Conservation (phyloP, 1,140 invertebrate genomes). For the Drosophila sucinea region DNA sequence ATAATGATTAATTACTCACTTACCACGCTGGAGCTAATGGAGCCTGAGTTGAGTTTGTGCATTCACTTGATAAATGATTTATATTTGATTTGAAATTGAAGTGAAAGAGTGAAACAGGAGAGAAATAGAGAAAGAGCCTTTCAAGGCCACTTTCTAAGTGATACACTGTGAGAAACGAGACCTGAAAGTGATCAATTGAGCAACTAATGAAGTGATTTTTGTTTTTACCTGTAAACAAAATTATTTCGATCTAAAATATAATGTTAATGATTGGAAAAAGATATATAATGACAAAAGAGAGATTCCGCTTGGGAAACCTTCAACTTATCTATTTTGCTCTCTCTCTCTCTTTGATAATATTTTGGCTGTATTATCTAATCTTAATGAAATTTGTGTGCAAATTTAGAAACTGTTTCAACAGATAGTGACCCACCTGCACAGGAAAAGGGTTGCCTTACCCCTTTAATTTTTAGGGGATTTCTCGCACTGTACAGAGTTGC, state of each 20-base stretch:
- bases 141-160: conserved; percentile 24
- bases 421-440: not conserved
- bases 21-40: conserved; percentile 40
- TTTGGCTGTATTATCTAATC: not conserved
- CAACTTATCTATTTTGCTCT: not conserved
- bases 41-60: conserved; percentile 28
- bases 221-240: no score
- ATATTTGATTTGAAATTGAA: conserved; percentile 22
- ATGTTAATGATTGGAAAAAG: no score
- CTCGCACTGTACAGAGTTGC: conserved; percentile 2
- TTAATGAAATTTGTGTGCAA: not conserved
- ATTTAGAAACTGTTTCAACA: not conserved
- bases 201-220: no score
- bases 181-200: no score
- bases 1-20: conserved; percentile 70
- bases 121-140: not conserved
- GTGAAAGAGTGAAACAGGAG: conserved; percentile 3
- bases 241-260: no score
- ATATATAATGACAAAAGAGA: no score
- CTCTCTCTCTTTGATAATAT: not conserved
- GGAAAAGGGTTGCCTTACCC: not conserved
- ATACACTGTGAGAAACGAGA: not conserved
- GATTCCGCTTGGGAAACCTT: not conserved
- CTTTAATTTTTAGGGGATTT: not conserved
- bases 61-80: conserved; percentile 22